Evolutionary conservation across 2,797 vertebrate species (phyloP), one percentile per base, ranked within the genome.

Genomic region (Thripadectes ignobilis): DNA sequence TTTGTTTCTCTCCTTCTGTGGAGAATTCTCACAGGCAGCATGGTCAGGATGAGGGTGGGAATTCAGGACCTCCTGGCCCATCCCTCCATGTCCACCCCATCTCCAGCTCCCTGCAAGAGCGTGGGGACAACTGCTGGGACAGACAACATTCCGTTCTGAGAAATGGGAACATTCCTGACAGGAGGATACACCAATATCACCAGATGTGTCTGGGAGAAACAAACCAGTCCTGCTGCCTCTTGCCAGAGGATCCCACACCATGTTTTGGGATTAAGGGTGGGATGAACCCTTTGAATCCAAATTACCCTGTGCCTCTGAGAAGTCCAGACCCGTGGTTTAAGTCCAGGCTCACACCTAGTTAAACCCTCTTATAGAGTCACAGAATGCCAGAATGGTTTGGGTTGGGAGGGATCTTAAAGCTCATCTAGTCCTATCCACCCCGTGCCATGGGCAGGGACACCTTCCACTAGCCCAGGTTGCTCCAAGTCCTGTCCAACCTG

Each of bases 391-490:
- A 45, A 65, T 14, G 67, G 15, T 15, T 39, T 52, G 48, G 10
- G 36, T 11, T 18, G 32, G 63, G 49, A 62, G 8, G 23, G 27
- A n/a, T 4, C 23, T n/a, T n/a, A 26, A 24, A 17, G 41, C 2
- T 12, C 43, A 29, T 21, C 49, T 4, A 7, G 2, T 29, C 3
- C 71, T 27, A 12, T 26, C 3, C 43, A 45, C 43, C 10, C 26
- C 9, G 26, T 59, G 59, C 76, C 34, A 34, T 16, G 39, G 23
- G 9, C n/a, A 59, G 20, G 24, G 26, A 67, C 39, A 36, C 6
- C 10, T 61, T 7, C 54, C 54, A 16, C 3, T 12, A 1, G 3
- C 8, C 8, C 41, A 54, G 46, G 10, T 0, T 54, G 30, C 41
- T 75, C 30, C 85, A 52, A n/a, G 41, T 22, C 41, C 30, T 0